Evolutionary conservation across 2,113 vertebrate species (phyloP), one percentile per base, ranked within the genome.

Genomic region (Sarotherodon lohbergeri): DNA sequence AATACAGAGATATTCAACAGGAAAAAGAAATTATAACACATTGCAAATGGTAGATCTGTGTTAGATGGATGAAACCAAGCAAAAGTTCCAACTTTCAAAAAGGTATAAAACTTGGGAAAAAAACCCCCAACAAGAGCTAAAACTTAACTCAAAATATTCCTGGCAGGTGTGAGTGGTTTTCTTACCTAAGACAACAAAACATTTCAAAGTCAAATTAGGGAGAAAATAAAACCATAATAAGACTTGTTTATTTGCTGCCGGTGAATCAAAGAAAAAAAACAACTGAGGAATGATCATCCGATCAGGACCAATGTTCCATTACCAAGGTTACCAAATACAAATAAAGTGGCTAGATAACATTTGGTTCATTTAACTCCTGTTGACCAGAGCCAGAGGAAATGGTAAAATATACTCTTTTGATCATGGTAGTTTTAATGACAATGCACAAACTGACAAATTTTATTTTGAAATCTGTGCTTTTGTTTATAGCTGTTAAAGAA

Each of bases 291-390:
- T 9, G 59, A 56, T 86, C 89, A 87, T 73, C 19, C 17, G 43
- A 84, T 81, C 9, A 7, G 34, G 92, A 92, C 50, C 91, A 93
- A 91, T 90, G 91, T 86, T 9, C 82, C 19, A 2, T 57, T 61
- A 76, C 80, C 81, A 76, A 27, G 11, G 57, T 88, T 55, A 80
- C 48, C 80, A 85, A 87, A 91, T 85, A 88, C 92, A 95, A 94
- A 95, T 93, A 94, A 73, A 91, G 63, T 50, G 19, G 19, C 39
- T 59, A 10, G 73, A 93, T 92, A 92, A 91, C 55, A 84, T 68
- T 80, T 54, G 43, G 41, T 90, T 90, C 88, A 88, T 88, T 91
- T 81, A 90, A 66, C 85, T 73, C 76, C 84, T 79, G 85, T 88
- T 88, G 85, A 82, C 50, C 88, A 93, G 55, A 89, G 88, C 46